phyloP scores from a whole-genome alignment of 2,113 vertebrate genomes.

The Neopipo cinnamomea region DNA sequence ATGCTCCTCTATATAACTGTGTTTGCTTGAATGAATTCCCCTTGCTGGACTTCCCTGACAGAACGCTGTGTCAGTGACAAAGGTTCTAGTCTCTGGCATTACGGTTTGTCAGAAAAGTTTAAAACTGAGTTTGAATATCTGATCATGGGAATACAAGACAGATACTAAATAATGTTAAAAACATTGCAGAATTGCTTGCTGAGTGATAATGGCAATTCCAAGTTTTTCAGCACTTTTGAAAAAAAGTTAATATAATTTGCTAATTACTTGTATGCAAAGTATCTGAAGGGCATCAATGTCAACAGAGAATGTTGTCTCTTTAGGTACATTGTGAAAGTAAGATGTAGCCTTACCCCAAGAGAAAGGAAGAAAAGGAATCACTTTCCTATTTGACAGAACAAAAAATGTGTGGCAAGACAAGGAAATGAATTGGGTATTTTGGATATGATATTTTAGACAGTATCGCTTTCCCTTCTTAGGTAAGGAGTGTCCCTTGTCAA shows the following conservation, averaged over 20 bases:
- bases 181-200: accelerated
- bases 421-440: neutral
- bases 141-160: neutral
- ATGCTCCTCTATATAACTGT: neutral
- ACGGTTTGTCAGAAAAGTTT: neutral
- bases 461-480: neutral
- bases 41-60: neutral
- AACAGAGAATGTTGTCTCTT: neutral
- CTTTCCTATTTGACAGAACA: neutral
- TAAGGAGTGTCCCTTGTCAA: neutral
- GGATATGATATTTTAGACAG: neutral
- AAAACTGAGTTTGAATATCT: neutral
- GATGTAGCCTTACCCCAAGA: neutral
- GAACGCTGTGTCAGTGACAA: neutral
- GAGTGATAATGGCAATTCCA: neutral
- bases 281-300: neutral
- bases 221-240: neutral
- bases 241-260: neutral
- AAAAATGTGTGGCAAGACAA: neutral
- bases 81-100: neutral
- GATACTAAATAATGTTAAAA: neutral
- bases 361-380: neutral
- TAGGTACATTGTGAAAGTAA: neutral
- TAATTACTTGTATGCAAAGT: neutral
- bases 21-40: neutral